A percentile compares a stretch with the other conserved stretches of the same genome.
Conservation (phyloP, 2,888 invertebrate species). For the Ditula angustiorana region DNA sequence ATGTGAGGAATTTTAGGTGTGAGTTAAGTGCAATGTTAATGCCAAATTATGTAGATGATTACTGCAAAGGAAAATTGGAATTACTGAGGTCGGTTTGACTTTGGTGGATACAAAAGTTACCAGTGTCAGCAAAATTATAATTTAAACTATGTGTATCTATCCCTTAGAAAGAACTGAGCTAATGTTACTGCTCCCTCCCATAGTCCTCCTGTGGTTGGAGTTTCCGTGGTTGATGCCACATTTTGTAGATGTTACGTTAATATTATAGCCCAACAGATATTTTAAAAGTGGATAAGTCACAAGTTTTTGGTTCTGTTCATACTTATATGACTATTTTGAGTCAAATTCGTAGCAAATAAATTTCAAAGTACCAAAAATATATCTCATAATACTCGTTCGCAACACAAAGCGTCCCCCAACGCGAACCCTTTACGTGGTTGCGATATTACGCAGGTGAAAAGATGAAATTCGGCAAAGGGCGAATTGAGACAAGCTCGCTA, state of each 20-base stretch:
- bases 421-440: constrained; percentile 16
- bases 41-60: background rate
- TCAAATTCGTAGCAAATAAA: too few species aligned
- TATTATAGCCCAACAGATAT: background rate
- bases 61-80: too few species aligned
- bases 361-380: background rate
- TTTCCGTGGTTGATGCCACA: background rate
- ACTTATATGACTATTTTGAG: too few species aligned
- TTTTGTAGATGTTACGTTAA: background rate
- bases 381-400: background rate
- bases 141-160: too few species aligned
- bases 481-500: constrained; percentile 25
- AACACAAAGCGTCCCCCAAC: background rate
- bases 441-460: constrained; percentile 39
- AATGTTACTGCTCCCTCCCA: background rate
- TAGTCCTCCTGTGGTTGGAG: background rate
- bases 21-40: too few species aligned
- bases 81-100: too few species aligned
- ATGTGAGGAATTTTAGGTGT: constrained; percentile 2
- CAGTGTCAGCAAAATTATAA: too few species aligned
- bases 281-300: too few species aligned
- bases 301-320: too few species aligned
- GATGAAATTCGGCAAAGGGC: constrained; percentile 39
- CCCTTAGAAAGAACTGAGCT: too few species aligned
- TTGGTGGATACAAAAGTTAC: too few species aligned